phyloP scores from a whole-genome alignment of 2,888 invertebrate genomes.

The Electrophaes corylata region DNA sequence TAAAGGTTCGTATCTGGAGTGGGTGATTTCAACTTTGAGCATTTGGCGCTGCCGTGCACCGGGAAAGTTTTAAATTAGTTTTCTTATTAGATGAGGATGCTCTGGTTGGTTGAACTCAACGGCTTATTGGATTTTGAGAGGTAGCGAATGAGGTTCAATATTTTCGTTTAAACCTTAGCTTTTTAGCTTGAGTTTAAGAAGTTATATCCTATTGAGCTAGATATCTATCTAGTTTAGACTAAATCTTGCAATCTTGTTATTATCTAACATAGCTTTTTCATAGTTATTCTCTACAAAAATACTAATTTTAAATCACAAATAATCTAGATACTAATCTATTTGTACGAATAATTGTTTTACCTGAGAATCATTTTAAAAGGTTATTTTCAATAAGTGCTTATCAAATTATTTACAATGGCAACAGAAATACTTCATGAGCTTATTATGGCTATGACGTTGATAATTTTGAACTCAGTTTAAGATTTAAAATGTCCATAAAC shows the following conservation, averaged over 20 bases:
- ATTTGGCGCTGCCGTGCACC: constrained; percentile 69
- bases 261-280: no score
- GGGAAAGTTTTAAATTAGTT: constrained; percentile 63
- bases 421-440: constrained; percentile 5
- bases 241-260: no score
- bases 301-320: no score
- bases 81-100: constrained; percentile 59
- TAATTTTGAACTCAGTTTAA: constrained; percentile 32
- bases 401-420: background rate
- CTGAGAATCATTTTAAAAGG: no score
- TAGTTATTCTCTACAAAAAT: no score
- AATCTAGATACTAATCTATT: no score
- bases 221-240: background rate
- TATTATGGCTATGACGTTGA: constrained; percentile 13
- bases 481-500: constrained; percentile 34
- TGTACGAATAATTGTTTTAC: no score
- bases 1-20: constrained; percentile 63
- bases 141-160: constrained; percentile 33
- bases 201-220: constrained; percentile 6
- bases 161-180: constrained; percentile 34
- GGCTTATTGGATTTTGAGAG: constrained; percentile 51
- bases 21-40: constrained; percentile 50
- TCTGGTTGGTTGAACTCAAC: constrained; percentile 47
- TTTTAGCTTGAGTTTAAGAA: constrained; percentile 13
- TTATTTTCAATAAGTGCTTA: no score